Evolutionary conservation across 2,797 vertebrate genomes (phyloP).

Genomic region (Rhinella marina): DNA sequence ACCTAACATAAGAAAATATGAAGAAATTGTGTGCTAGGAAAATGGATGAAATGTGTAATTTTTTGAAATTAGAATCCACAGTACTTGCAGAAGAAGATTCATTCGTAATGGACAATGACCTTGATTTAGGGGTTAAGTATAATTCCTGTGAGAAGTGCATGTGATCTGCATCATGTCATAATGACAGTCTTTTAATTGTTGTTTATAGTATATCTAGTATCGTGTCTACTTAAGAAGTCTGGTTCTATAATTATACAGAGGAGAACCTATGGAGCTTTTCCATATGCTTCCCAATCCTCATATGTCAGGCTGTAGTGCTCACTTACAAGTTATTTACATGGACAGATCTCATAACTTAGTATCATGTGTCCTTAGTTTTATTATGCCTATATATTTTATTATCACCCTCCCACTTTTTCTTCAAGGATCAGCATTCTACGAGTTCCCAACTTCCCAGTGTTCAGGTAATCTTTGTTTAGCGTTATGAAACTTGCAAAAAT

Average conservation of each 20-base stretch:
- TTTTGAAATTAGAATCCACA: not conserved
- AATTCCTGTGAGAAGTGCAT: not conserved
- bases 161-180: not conserved
- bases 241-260: not conserved
- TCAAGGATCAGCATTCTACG: not conserved
- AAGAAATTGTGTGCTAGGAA: not conserved
- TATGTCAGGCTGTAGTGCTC: not conserved
- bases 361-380: not conserved
- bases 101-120: not conserved
- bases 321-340: conserved; percentile 3
- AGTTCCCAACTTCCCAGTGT: not conserved
- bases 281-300: conserved; percentile 14
- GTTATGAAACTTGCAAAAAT: not conserved
- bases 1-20: not conserved
- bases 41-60: not conserved
- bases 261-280: conserved; percentile 24
- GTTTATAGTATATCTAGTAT: conserved; percentile 25
- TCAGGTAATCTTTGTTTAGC: not conserved
- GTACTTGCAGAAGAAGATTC: not conserved
- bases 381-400: not conserved
- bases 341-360: not conserved
- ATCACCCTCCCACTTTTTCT: not conserved
- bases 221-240: conserved; percentile 15
- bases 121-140: not conserved
- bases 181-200: not conserved